These are phyloP conservation scores for Pedionomus torquatus DNA, from an alignment of 2,113 vertebrate genomes.

Conservation along the genomic window DNA sequence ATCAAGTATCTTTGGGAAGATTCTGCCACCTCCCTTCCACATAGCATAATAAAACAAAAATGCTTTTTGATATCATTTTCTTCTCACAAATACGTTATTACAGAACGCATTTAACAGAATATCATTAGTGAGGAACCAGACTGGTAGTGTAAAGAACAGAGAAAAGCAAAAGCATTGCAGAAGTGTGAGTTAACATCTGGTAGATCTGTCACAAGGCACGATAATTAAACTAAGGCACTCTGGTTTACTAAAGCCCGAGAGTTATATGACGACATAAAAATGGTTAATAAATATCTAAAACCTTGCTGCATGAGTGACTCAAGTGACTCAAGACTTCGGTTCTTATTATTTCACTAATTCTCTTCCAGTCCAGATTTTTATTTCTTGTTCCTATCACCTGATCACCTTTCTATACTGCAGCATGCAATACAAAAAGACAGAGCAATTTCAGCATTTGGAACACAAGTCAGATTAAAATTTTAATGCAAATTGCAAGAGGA, in stretches of 20 bases:
- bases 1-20: not conserved
- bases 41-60: not conserved
- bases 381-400: not conserved
- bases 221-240: not conserved
- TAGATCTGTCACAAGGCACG: not conserved
- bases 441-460: not conserved
- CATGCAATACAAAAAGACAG: not conserved
- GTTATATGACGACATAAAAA: not conserved
- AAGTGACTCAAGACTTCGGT: not conserved
- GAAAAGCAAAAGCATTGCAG: not conserved
- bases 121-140: not conserved
- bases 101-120: not conserved
- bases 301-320: not conserved
- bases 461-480: not conserved
- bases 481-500: not conserved
- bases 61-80: not conserved
- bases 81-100: not conserved
- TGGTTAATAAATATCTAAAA: not conserved
- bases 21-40: not conserved
- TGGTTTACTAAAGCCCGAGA: not conserved
- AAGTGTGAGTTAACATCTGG: not conserved
- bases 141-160: not conserved
- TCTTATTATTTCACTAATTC: not conserved
- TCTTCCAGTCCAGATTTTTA: not conserved
- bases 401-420: not conserved